Base-by-base conservation (phyloP, 2,797 vertebrate genomes). In the Ispidina picta region DNA sequence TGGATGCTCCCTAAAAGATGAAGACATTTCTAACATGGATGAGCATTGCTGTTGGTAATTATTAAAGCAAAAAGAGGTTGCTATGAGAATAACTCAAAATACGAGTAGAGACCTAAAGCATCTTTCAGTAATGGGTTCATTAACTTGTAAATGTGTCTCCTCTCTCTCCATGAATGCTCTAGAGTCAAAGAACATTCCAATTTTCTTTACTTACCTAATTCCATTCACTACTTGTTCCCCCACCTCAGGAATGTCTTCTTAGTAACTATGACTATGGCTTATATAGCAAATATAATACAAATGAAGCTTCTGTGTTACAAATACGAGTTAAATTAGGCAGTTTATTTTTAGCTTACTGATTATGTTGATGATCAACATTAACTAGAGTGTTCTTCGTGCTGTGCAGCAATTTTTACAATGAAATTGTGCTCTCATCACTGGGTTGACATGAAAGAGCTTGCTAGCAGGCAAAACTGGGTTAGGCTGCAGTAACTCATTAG, bases 401-500 rank as follows among this genome's bases (percentile, higher is more conserved):
- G 19, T 64, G 62, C 62, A 88, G 58, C 31, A 72, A 21, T 86
- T 91, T 92, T 89, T 86, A 62, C 72, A 76, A 82, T 88, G 64
- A 83, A 92, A 52, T 77, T 28, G 39, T 84, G 29, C 51, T 92
- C 72, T 69, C 46, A 26, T 93, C 66, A 71, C 5, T 84, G 68
- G 39, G 58, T 79, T 88, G 62, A 80, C 28, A 21, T 84, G 83
- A 75, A 75, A 83, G 52, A 35, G 46, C 65, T 63, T 72, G 54
- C 83, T 93, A 88, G 83, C 78, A 91, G 86, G 72, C 65, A 6
- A 86, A 88, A 93, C 88, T 92, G 58, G 86, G 81, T 93, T 95
- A 95, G 91, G 43, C 85, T 94, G 72, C 75, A 68, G 51, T 41
- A 90, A 85, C 84, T 94, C 89, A 79, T 94, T 90, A 93, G 75